phyloP scores from a whole-genome alignment of 2,888 invertebrate species.

The Galerucella calmariensis region DNA sequence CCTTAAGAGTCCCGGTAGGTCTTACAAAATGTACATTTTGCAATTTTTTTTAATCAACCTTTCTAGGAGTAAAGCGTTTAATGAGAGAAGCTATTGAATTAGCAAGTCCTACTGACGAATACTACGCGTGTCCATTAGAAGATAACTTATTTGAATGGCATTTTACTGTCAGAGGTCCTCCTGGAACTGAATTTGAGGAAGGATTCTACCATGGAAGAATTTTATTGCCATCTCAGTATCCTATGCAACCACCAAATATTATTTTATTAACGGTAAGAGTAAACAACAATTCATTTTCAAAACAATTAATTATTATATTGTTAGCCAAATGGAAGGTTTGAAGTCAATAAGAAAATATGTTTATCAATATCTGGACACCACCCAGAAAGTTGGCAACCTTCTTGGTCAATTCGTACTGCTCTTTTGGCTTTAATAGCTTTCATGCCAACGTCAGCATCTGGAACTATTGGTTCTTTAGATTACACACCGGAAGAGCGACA shows the following conservation, averaged over 20 bases:
- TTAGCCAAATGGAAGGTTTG: constrained; percentile 93
- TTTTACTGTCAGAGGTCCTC: constrained; percentile 92
- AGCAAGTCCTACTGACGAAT: constrained; percentile 87
- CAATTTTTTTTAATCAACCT: too few species aligned
- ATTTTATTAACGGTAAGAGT: constrained; percentile 84
- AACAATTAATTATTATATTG: background rate
- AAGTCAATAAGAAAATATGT: constrained; percentile 93
- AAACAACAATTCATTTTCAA: background rate
- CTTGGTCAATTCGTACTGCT: constrained; percentile 95
- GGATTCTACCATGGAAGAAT: constrained; percentile 95
- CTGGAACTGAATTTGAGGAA: constrained; percentile 87
- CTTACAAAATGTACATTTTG: background rate
- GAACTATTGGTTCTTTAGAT: constrained; percentile 91
- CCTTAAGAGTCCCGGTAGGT: constrained; percentile 71
- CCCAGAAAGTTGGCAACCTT: constrained; percentile 98
- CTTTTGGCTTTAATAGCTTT: constrained; percentile 92
- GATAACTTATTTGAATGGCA: constrained; percentile 99
- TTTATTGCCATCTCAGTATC: constrained; percentile 91
- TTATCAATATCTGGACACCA: constrained; percentile 95
- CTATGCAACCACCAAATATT: constrained; percentile 97
- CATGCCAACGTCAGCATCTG: constrained; percentile 90
- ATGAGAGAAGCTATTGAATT: constrained; percentile 93
- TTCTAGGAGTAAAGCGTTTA: constrained; percentile 86
- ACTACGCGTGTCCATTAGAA: constrained; percentile 88
- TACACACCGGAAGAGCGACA: constrained; percentile 87